phyloP scores from a whole-genome alignment of 2,888 invertebrate genomes.

The Linnaemya tessellans region DNA sequence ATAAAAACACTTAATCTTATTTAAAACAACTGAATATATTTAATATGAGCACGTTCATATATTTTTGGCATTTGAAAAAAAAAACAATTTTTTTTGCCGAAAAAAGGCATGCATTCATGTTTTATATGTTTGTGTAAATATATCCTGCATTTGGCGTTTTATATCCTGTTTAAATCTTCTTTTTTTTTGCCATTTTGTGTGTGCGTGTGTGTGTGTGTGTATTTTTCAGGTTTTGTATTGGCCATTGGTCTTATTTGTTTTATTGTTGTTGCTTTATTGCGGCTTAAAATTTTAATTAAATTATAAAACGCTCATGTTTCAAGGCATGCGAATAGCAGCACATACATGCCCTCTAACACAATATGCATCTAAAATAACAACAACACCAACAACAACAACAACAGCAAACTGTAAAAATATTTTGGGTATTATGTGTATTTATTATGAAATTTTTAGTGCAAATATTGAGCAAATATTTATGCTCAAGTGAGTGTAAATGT shows the following conservation, averaged over 20 bases:
- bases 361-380: conserved; percentile 6
- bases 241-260: conserved; percentile 38
- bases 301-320: conserved; percentile 72
- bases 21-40: conserved; percentile 41
- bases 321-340: conserved; percentile 18
- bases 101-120: conserved; percentile 26
- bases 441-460: conserved; percentile 70
- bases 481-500: not conserved
- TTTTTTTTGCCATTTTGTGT: not conserved
- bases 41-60: not conserved
- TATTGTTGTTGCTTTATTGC: conserved; percentile 49
- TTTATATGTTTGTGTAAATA: conserved; percentile 44
- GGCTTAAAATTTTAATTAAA: conserved; percentile 71
- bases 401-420: conserved; percentile 69
- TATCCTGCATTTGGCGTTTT: conserved; percentile 52
- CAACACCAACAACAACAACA: conserved; percentile 17
- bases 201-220: not conserved
- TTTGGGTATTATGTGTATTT: conserved; percentile 71
- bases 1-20: conserved; percentile 51
- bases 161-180: conserved; percentile 56
- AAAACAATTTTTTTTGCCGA: conserved; percentile 5
- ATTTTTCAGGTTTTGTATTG: conserved; percentile 49
- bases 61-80: not conserved
- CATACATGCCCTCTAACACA: not conserved
- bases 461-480: conserved; percentile 71